Conservation (phyloP, 2,797 vertebrate genomes). For the Staurois parvus region DNA sequence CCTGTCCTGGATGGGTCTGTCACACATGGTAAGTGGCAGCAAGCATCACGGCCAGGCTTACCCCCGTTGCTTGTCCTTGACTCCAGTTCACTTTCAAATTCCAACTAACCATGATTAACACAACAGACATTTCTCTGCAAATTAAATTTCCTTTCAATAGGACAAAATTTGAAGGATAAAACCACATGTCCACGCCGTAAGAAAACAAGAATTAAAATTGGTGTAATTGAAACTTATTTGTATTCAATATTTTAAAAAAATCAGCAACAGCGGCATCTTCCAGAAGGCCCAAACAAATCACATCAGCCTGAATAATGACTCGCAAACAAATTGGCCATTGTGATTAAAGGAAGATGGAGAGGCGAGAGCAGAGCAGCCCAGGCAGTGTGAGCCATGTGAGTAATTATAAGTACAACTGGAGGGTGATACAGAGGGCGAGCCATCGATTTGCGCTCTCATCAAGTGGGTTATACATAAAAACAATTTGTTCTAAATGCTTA, state of each 20-base stretch:
- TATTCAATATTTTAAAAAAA: slow-evolving; percentile 12
- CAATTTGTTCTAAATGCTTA: slow-evolving; percentile 33
- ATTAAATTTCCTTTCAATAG: background rate
- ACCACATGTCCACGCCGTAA: background rate
- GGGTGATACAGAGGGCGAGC: slow-evolving; percentile 34
- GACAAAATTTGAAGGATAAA: background rate
- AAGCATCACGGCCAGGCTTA: too few relatives aligned
- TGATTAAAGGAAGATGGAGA: slow-evolving; percentile 41
- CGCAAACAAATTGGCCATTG: slow-evolving; percentile 29
- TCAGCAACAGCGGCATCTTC: background rate
- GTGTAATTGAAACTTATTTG: slow-evolving; percentile 35
- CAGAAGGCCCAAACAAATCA: slow-evolving; percentile 16
- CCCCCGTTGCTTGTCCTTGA: too few relatives aligned
- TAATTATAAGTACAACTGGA: slow-evolving; percentile 20
- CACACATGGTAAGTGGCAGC: too few relatives aligned
- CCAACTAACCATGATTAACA: too few relatives aligned
- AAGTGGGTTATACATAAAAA: slow-evolving; percentile 28
- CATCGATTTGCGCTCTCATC: slow-evolving; percentile 16
- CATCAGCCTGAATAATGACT: slow-evolving; percentile 21
- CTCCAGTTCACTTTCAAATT: too few relatives aligned
- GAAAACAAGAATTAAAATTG: background rate
- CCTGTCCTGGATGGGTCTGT: too few relatives aligned
- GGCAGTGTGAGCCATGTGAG: slow-evolving; percentile 32
- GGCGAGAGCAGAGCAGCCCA: background rate
- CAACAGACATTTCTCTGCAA: background rate